A percentile compares a stretch with the other conserved stretches of the same genome.
Evolutionary conservation across 2,797 vertebrate species (phyloP).

Genomic region (Esox masquinongy): DNA sequence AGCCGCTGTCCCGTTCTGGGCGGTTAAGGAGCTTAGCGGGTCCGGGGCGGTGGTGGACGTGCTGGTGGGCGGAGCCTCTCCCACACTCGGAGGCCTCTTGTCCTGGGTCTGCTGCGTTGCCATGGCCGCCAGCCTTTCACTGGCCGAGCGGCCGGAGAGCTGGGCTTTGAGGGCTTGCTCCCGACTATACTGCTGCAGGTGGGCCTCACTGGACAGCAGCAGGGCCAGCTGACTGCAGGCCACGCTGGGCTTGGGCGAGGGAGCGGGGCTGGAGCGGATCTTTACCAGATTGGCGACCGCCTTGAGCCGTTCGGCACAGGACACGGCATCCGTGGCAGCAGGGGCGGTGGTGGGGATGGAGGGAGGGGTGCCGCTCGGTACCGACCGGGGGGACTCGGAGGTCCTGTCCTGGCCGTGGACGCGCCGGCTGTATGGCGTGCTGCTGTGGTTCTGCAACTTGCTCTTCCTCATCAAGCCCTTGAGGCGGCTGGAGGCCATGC

Average conservation of each 20-base stretch:
- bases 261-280: conserved; percentile 90
- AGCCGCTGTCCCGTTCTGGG: conserved; percentile 77
- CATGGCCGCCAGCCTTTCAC: conserved; percentile 95
- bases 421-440: conserved; percentile 82
- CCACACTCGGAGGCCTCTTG: conserved; percentile 80
- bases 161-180: conserved; percentile 97
- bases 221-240: conserved; percentile 97
- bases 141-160: conserved; percentile 90
- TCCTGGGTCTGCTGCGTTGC: conserved; percentile 85
- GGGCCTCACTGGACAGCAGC: conserved; percentile 95
- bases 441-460: conserved; percentile 87
- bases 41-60: conserved; percentile 71
- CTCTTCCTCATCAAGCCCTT: conserved; percentile 95
- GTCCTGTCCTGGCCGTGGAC: conserved; percentile 78
- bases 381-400: conserved; percentile 83
- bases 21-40: conserved; percentile 79
- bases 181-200: conserved; percentile 96
- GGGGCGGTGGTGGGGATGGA: conserved; percentile 59
- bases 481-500: conserved; percentile 91
- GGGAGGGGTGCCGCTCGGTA: conserved; percentile 75
- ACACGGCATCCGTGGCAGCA: conserved; percentile 80
- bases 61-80: conserved; percentile 63
- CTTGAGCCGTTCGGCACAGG: conserved; percentile 92
- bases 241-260: conserved; percentile 95
- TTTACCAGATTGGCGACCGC: conserved; percentile 97